phyloP scores from a whole-genome alignment of 1,140 invertebrate species.

The Tyrophagus putrescentiae region DNA sequence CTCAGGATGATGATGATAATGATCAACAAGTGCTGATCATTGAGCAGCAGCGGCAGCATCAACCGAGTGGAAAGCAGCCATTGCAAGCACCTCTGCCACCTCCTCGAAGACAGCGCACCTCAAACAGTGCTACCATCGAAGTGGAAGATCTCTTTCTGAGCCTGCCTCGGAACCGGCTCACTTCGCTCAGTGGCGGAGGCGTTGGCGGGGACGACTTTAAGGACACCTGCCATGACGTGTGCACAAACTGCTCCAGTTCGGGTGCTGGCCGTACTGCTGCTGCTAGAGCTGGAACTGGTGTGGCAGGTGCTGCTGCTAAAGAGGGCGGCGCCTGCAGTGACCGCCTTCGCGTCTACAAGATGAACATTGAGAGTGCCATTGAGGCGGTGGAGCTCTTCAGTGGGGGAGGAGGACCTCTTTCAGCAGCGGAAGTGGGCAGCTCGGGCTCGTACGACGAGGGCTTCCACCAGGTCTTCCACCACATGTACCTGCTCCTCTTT shows the following conservation, averaged over 20 bases:
- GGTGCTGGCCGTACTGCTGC: not conserved
- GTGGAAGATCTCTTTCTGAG: conserved; percentile 16
- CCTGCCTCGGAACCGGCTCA: not conserved
- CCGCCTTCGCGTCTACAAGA: conserved; percentile 38
- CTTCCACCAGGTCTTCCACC: conserved; percentile 54
- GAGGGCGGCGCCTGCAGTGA: conserved; percentile 40
- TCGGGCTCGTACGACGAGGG: not conserved
- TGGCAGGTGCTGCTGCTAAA: conserved; percentile 30
- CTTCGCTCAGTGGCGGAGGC: not conserved
- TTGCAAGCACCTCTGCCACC: not conserved
- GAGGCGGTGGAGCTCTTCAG: conserved; percentile 20
- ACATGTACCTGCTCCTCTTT: conserved; percentile 65
- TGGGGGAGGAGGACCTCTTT: no score
- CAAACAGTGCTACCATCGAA: not conserved
- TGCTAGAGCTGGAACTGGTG: conserved; percentile 9
- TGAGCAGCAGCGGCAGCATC: not conserved
- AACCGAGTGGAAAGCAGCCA: not conserved
- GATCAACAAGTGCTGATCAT: not conserved
- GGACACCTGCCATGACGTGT: no score
- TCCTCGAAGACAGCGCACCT: not conserved
- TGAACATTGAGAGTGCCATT: conserved; percentile 8
- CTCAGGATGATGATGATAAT: not conserved
- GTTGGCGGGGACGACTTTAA: not conserved
- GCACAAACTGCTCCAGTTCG: not conserved
- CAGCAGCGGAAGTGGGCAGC: not conserved